Percentiles rank a stretch among this genome's conserved stretches.
Evolutionary conservation across 2,797 vertebrate genomes (phyloP).

Genomic region (Falco berigora): DNA sequence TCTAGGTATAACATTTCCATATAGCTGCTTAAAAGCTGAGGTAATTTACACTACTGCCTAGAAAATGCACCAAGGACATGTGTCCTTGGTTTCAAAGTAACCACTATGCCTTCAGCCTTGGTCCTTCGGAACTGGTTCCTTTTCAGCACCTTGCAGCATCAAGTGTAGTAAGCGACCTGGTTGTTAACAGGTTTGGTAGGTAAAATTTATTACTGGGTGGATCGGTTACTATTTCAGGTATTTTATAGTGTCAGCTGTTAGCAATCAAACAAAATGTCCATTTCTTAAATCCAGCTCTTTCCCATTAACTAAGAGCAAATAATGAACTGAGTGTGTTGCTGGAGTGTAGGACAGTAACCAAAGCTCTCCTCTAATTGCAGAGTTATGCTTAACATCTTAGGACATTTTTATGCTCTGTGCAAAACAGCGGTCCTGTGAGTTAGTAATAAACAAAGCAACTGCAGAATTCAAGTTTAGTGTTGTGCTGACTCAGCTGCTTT

Average conservation of each 20-base stretch:
- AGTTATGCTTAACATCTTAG: not conserved
- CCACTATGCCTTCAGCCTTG: not conserved
- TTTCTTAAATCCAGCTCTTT: not conserved
- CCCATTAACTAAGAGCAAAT: not conserved
- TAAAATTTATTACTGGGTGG: not conserved
- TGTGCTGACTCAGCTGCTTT: not conserved
- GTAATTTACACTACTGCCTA: not conserved
- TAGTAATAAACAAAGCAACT: not conserved
- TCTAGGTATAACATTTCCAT: not conserved
- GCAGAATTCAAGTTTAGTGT: accelerated
- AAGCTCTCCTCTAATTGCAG: not conserved
- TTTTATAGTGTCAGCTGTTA: not conserved
- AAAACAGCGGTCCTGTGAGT: not conserved
- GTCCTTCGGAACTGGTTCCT: not conserved
- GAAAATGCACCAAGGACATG: accelerated
- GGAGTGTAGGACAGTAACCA: not conserved
- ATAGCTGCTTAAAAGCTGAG: not conserved
- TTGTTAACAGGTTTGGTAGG: not conserved
- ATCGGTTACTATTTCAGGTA: not conserved
- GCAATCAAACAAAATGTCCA: not conserved
- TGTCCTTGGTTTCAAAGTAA: not conserved
- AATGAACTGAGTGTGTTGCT: not conserved
- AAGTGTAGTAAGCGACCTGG: not conserved
- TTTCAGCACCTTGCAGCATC: not conserved
- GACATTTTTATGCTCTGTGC: not conserved